Conservation (phyloP, 2,888 invertebrate species). For the Drosophila prostipennis region DNA sequence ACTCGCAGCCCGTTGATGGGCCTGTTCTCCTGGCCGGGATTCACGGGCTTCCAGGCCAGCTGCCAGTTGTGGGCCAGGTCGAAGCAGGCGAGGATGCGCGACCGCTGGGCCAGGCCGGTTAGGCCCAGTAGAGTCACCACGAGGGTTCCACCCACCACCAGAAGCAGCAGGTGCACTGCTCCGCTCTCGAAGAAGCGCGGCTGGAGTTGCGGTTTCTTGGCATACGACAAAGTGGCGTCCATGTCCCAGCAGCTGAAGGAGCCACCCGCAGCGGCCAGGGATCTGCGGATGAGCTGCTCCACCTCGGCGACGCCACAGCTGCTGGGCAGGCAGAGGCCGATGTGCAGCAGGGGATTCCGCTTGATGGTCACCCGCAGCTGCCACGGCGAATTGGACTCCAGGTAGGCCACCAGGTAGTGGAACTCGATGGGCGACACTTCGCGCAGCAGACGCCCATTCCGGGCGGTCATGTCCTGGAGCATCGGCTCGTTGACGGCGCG, state of each 20-base stretch:
- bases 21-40: conserved; percentile 39
- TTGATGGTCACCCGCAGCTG: conserved; percentile 8
- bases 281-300: conserved; percentile 29
- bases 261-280: neutral
- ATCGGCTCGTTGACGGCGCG: conserved; percentile 32
- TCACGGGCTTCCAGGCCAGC: conserved; percentile 15
- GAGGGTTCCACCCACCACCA: neutral
- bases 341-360: conserved; percentile 33
- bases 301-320: conserved; percentile 32
- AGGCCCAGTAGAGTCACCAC: conserved; percentile 33
- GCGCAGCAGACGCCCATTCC: conserved; percentile 10
- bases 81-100: conserved; percentile 40
- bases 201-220: conserved; percentile 32
- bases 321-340: conserved; percentile 55
- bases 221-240: conserved; percentile 31
- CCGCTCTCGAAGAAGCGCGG: conserved; percentile 13
- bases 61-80: conserved; percentile 45
- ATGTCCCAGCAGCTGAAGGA: conserved; percentile 21
- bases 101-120: neutral
- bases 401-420: conserved; percentile 51
- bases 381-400: conserved; percentile 35
- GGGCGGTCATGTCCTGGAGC: conserved; percentile 13
- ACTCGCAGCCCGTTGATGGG: conserved; percentile 56
- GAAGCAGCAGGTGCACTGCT: conserved; percentile 5
- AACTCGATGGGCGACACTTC: conserved; percentile 43